Conservation (phyloP, 92 coral and sea anemone species). For the Epizoanthus rinbou region DNA sequence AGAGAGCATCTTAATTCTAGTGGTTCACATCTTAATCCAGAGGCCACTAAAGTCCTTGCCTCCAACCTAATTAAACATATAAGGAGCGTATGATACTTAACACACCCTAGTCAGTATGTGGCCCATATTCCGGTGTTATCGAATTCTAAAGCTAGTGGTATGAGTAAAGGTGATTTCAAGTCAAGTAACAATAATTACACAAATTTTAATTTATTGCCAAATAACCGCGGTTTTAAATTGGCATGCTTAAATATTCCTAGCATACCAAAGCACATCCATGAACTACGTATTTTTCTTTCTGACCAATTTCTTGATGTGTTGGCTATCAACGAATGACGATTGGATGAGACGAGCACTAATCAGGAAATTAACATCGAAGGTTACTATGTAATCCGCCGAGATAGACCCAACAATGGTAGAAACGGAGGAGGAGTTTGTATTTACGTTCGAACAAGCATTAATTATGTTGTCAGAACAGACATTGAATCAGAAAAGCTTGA, state of each 20-base stretch:
- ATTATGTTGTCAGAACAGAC: neutral
- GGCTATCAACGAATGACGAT: slow-evolving; percentile 39
- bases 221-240: slow-evolving; percentile 32
- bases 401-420: slow-evolving; percentile 31
- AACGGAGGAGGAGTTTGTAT: slow-evolving; percentile 42
- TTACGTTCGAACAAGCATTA: slow-evolving; percentile 18
- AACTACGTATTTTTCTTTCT: slow-evolving; percentile 29
- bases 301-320: slow-evolving; percentile 29
- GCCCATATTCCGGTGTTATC: slow-evolving; percentile 6
- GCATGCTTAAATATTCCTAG: slow-evolving; percentile 47
- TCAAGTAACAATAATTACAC: neutral
- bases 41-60: slow-evolving; percentile 42
- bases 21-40: slow-evolving; percentile 38
- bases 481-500: slow-evolving; percentile 12
- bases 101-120: slow-evolving; percentile 14
- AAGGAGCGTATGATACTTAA: slow-evolving; percentile 2
- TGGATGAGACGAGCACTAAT: slow-evolving; percentile 37
- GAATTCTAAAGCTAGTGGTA: slow-evolving; percentile 1
- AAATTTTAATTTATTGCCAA: neutral
- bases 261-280: slow-evolving; percentile 32
- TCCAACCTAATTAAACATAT: slow-evolving; percentile 35
- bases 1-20: slow-evolving; percentile 48
- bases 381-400: slow-evolving; percentile 29
- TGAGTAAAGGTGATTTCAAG: neutral
- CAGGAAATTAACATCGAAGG: slow-evolving; percentile 41